phyloP scores from a whole-genome alignment of 2,888 invertebrate species.

The Agapostemon virescens region DNA sequence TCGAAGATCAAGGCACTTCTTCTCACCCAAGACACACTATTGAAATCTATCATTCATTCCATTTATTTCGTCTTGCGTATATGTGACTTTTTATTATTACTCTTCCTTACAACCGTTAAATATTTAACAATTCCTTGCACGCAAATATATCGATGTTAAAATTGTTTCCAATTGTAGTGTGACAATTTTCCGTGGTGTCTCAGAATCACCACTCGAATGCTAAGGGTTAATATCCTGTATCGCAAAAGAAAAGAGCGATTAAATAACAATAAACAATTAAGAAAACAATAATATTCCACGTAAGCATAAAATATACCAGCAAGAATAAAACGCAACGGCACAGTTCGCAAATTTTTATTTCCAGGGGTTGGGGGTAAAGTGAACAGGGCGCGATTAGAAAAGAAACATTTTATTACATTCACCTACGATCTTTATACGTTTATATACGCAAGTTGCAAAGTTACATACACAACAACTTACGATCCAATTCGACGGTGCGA shows the following conservation, averaged over 20 bases:
- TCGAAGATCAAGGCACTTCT: no score
- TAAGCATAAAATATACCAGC: neutral
- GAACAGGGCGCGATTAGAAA: slow-evolving; percentile 57
- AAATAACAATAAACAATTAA: neutral
- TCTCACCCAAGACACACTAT: no score
- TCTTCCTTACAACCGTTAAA: no score
- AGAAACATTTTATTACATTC: slow-evolving; percentile 76
- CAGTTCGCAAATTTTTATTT: slow-evolving; percentile 17
- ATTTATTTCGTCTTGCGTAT: no score
- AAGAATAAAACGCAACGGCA: slow-evolving; percentile 6
- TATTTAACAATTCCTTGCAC: no score
- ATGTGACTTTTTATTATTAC: no score
- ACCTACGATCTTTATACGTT: slow-evolving; percentile 72
- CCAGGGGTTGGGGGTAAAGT: neutral
- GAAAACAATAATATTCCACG: neutral
- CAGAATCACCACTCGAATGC: no score
- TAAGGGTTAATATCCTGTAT: neutral
- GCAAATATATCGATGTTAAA: no score
- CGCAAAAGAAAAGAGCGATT: no score
- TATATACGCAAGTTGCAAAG: slow-evolving; percentile 64
- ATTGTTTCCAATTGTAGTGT: no score
- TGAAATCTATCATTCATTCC: no score
- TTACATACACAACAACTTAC: slow-evolving; percentile 62
- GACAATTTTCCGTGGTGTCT: no score
- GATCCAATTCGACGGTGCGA: slow-evolving; percentile 25